Percentiles rank a stretch among this genome's conserved stretches.
These are phyloP conservation scores for Melanargia galathea DNA, from an alignment of 2,888 invertebrate genomes.

Conservation along the genomic window DNA sequence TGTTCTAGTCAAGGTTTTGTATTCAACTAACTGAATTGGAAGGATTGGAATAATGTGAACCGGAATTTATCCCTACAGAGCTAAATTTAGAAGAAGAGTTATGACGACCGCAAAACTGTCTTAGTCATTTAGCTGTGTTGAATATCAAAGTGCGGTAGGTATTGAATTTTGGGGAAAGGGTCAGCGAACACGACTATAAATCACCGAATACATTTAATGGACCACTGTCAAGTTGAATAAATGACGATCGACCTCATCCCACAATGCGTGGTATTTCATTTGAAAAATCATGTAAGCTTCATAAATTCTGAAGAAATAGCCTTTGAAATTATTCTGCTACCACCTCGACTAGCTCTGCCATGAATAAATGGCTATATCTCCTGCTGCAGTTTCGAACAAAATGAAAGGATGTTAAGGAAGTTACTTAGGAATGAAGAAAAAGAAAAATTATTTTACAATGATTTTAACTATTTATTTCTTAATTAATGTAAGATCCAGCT, in stretches of 20 bases:
- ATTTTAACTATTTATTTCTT: not conserved
- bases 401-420: too few relatives aligned
- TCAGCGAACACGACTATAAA: constrained; percentile 40
- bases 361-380: not conserved
- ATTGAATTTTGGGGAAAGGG: constrained; percentile 25
- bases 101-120: constrained; percentile 16
- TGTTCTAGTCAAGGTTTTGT: too few relatives aligned
- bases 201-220: constrained; percentile 45
- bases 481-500: constrained; percentile 18
- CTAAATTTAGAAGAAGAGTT: not conserved
- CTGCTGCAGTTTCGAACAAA: too few relatives aligned
- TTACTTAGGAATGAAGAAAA: not conserved
- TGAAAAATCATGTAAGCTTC: constrained; percentile 6
- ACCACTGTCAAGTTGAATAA: constrained; percentile 45
- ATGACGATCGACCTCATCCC: constrained; percentile 39
- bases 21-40: not conserved
- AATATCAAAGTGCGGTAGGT: constrained; percentile 26
- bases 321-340: not conserved
- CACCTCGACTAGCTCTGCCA: not conserved
- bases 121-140: constrained; percentile 30
- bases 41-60: not conserved
- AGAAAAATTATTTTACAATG: not conserved
- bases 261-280: constrained; percentile 21
- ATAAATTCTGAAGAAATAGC: not conserved
- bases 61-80: not conserved